Percentiles rank a stretch among this genome's conserved stretches.
Evolutionary conservation across 2,113 vertebrate species (phyloP).

Genomic region (Vidua chalybeata): DNA sequence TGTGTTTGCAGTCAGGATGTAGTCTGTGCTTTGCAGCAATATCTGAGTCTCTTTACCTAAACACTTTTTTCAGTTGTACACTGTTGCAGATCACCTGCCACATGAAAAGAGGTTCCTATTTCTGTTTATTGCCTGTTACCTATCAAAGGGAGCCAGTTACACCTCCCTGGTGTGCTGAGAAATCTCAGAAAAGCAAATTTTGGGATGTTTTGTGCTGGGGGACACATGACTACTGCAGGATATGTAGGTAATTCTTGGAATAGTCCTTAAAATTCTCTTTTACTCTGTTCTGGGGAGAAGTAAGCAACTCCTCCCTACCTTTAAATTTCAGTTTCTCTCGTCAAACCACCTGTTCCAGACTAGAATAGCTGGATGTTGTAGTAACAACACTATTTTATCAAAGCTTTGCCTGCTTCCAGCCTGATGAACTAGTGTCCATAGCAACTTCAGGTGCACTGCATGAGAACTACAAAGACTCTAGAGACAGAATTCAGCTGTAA

Average conservation of each 20-base stretch:
- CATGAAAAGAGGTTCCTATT: background rate
- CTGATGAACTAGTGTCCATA: background rate
- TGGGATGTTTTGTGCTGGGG: background rate
- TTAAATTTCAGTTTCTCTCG: background rate
- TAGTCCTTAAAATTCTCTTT: background rate
- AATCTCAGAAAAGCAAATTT: background rate
- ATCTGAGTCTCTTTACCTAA: background rate
- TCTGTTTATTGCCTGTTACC: background rate
- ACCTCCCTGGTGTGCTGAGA: background rate
- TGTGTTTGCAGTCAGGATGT: background rate
- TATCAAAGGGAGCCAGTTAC: background rate
- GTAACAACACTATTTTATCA: background rate
- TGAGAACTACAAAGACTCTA: background rate
- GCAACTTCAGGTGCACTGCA: background rate
- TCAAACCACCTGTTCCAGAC: background rate
- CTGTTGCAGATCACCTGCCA: background rate
- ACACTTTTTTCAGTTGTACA: rapidly evolving
- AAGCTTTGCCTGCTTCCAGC: background rate
- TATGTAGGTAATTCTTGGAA: background rate
- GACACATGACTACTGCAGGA: background rate
- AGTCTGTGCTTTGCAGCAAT: background rate
- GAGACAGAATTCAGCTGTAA: background rate
- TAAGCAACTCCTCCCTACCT: background rate
- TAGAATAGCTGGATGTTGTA: background rate
- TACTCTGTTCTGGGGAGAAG: background rate